Conservation (phyloP, 1,140 invertebrate genomes). For the Leptinotarsa texana region DNA sequence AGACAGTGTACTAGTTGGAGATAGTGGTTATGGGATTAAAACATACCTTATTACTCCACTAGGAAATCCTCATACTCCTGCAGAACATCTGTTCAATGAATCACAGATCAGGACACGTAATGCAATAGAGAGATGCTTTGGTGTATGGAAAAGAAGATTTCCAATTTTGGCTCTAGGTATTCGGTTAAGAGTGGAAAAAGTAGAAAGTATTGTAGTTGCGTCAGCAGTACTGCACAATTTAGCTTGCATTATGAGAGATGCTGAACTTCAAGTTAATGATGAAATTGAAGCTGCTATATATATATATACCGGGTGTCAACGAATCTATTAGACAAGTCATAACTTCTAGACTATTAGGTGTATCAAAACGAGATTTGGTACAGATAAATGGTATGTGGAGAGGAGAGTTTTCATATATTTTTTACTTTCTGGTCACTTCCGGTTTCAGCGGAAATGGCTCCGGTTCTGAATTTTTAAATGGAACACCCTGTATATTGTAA, state of each 20-base stretch:
- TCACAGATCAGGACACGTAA: constrained; percentile 55
- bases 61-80: constrained; percentile 29
- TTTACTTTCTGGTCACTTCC: too few relatives aligned
- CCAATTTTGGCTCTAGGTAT: constrained; percentile 47
- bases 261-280: background rate
- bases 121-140: constrained; percentile 54
- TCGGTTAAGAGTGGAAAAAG: constrained; percentile 45
- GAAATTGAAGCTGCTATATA: background rate
- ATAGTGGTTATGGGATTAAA: constrained; percentile 47
- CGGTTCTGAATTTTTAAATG: too few relatives aligned
- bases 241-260: constrained; percentile 26
- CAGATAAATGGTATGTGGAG: too few relatives aligned
- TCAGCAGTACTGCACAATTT: constrained; percentile 56
- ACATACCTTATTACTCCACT: constrained; percentile 48
- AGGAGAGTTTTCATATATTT: too few relatives aligned
- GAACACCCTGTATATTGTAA: too few relatives aligned
- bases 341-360: too few relatives aligned
- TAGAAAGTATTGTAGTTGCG: constrained; percentile 50
- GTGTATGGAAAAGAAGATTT: constrained; percentile 54
- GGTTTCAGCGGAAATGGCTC: too few relatives aligned
- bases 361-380: too few relatives aligned
- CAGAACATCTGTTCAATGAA: constrained; percentile 52
- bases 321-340: too few relatives aligned
- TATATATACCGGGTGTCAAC: too few relatives aligned
- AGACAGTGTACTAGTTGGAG: constrained; percentile 36